Evolutionary conservation across 2,113 vertebrate genomes (phyloP), one percentile per base, ranked within the genome.

Genomic region (Pelecanus crispus): DNA sequence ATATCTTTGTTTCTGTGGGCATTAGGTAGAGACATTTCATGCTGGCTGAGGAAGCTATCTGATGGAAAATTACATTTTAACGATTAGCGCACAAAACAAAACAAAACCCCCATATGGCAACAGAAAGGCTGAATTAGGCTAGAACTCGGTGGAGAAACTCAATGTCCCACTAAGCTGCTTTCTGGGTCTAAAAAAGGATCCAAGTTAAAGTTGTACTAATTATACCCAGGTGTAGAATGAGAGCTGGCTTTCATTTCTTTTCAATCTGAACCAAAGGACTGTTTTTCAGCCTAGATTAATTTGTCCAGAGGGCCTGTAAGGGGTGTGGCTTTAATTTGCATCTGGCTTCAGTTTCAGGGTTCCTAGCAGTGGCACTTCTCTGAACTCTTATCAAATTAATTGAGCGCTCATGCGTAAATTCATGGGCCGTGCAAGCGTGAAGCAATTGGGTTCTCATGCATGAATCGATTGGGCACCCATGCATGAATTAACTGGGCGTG

Each of bases 371-470:
- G 19, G 66, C n/a, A 19, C 40, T 77, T 70, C 50, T 38, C 87
- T 62, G 67, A 80, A 65, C 47, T 68, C 81, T 71, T 56, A 81
- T 24, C 73, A 84, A 61, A 78, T 89, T 83, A 91, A 89, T 74
- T 67, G 68, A n/a, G 50, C 59, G 3, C 49, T 84, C 74, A 79
- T 53, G 71, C 17, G 3, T 36, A 62, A 74, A 81, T 50, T 87
- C 66, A 94, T 79, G 24, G 47, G 52, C 21, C 20, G 0, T 61
- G 74, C 74, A 44, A 68, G 88, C 16, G 0, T 72, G 71, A 84
- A 84, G 83, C n/a, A 74, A 47, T 36, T 34, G 72, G 26, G 65
- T 67, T 67, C 89, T 91, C 89, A 91, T 89, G 96, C 96, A 85
- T 16, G 36, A 85, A 68, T 42, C 9, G 0, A 55, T 19, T 10